Conservation (phyloP, 2,113 vertebrate genomes). For the Cryptomyrus ogoouensis region DNA sequence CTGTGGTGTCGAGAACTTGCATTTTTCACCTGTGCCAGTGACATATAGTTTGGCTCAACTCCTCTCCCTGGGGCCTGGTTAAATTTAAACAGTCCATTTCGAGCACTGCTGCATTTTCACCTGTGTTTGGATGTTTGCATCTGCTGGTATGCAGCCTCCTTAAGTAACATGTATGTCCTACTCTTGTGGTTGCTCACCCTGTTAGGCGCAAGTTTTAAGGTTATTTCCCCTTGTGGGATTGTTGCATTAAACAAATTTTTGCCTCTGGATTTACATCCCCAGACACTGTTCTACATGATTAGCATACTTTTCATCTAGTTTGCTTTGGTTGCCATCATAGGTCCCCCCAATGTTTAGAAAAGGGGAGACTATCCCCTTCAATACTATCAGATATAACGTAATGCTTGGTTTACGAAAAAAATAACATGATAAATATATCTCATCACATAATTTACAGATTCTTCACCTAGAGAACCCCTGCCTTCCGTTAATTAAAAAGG, state of each 20-base stretch:
- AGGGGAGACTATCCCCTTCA: neutral
- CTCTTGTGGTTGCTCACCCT: neutral
- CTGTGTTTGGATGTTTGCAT: neutral
- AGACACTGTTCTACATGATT: neutral
- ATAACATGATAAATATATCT: no score
- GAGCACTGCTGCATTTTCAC: slow-evolving; percentile 7
- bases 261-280: neutral
- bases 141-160: neutral
- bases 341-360: no score
- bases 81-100: slow-evolving; percentile 12
- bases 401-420: neutral
- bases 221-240: neutral
- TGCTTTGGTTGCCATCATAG: neutral
- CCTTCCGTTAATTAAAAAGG: neutral
- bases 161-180: neutral
- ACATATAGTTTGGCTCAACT: slow-evolving; percentile 21
- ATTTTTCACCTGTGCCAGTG: slow-evolving; percentile 19
- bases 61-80: neutral
- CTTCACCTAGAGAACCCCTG: neutral
- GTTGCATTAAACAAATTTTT: neutral
- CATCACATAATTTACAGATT: no score
- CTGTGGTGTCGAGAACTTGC: neutral
- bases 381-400: neutral
- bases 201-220: neutral
- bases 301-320: neutral